Percentiles rank a stretch among this genome's conserved stretches.
phyloP scores from a whole-genome alignment of 2,113 vertebrate species.

The Scomber colias region DNA sequence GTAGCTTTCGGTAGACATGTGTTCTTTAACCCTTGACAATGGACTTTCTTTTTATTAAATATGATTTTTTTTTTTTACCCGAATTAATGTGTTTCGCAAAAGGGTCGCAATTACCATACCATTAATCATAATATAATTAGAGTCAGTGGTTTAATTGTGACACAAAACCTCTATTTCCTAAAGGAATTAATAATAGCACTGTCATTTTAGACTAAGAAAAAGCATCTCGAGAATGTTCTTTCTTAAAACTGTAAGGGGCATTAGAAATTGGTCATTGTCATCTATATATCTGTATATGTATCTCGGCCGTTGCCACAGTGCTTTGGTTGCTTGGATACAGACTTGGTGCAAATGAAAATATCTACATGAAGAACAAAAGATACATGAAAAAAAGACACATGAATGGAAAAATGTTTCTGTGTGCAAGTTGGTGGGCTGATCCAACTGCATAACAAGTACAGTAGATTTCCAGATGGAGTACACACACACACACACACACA shows the following conservation, averaged over 20 bases:
- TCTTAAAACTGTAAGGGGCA: neutral
- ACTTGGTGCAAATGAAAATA: neutral
- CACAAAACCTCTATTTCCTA: slow-evolving; percentile 83
- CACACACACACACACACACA: no score
- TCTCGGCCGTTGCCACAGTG: slow-evolving; percentile 1
- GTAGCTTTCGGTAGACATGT: slow-evolving; percentile 32
- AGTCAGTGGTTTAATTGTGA: slow-evolving; percentile 82
- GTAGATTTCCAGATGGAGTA: no score
- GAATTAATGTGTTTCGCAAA: slow-evolving; percentile 80
- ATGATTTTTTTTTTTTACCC: slow-evolving; percentile 84
- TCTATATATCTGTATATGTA: neutral
- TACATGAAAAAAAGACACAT: slow-evolving; percentile 24
- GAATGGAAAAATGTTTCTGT: neutral
- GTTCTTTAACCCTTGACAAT: slow-evolving; percentile 35
- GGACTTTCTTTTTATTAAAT: slow-evolving; percentile 61
- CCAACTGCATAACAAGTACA: no score
- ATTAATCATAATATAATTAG: slow-evolving; percentile 91
- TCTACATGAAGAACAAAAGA: slow-evolving; percentile 22
- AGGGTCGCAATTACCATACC: slow-evolving; percentile 84
- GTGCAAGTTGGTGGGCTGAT: slow-evolving; percentile 7
- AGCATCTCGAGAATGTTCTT: slow-evolving; percentile 27
- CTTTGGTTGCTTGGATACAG: slow-evolving; percentile 33
- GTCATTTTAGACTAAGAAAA: slow-evolving; percentile 84
- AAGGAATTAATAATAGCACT: slow-evolving; percentile 82
- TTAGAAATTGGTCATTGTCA: neutral